Evolutionary conservation across 2,113 vertebrate genomes (phyloP).

Genomic region (Murina feae): DNA sequence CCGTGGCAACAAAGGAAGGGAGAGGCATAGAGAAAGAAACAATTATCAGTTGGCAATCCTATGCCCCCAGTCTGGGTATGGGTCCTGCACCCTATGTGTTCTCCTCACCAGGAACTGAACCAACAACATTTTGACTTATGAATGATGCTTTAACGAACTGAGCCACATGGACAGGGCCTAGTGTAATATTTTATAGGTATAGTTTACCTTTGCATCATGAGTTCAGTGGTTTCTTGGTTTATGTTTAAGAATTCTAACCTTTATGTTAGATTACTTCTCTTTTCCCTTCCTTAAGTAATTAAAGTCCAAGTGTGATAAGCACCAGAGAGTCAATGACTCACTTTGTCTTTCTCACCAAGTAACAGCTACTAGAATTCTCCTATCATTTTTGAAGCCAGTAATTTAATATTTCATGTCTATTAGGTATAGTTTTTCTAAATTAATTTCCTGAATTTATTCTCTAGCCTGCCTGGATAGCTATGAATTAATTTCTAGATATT

Average conservation of each 20-base stretch:
- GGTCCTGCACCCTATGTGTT: neutral
- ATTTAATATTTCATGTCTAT: constrained; percentile 13
- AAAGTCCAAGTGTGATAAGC: neutral
- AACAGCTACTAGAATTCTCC: neutral
- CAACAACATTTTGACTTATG: neutral
- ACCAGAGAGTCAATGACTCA: neutral
- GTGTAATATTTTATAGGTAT: neutral
- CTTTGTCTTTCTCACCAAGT: neutral
- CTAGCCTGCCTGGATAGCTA: neutral
- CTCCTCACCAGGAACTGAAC: neutral
- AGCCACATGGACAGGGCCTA: neutral
- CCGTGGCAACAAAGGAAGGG: neutral
- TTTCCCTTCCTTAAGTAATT: neutral
- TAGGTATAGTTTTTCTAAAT: neutral
- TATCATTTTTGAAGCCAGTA: neutral
- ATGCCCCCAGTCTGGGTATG: neutral
- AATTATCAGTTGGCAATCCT: neutral
- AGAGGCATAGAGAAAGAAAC: neutral
- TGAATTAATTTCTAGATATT: neutral
- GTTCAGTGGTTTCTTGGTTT: neutral
- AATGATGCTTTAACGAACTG: neutral
- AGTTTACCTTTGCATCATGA: neutral
- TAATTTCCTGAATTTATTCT: neutral
- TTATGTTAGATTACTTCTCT: neutral
- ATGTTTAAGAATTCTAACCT: neutral